Base-by-base conservation (phyloP, 2,797 vertebrate species). In the Lagodon rhomboides region DNA sequence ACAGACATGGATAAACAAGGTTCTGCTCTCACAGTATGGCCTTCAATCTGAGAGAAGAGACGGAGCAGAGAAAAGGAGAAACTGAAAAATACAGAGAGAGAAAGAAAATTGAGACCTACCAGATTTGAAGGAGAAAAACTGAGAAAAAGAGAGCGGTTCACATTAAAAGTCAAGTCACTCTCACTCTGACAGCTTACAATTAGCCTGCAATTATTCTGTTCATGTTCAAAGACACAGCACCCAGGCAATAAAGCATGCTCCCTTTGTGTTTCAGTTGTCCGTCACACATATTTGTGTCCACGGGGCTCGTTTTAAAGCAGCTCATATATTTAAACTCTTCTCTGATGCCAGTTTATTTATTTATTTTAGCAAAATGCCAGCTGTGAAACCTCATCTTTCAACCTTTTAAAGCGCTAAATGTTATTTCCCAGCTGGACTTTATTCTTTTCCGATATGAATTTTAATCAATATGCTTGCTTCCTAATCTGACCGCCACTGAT, bases 91-190 rank as follows among this genome's bases (percentile, higher is more conserved):
- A 1, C 38, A 50, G 15, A 46, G 17, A 15, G 23, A 30, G 7
- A 60, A 61, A 59, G 13, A 70, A 20, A 50, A 46, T n/a, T 30
- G 3, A 77, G 25, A 73, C 62, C 13, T 9, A 30, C 1, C 44
- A 46, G 15, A 44, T 23, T 62, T n/a, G 11, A 47, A 47, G 25
- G 8, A 70, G 38, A 60, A 25, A 66, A 68, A 25, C 23, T 25
- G 11, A 50, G 38, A 22, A 53, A 60, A 71, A 68, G 15, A 22
- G 41, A 60, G 63, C 1, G 18, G 27, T 50, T 73, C 17, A 23
- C 73, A 90, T 93, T 91, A 85, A 82, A 54, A 91, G 68, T 94
- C 87, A 46, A 87, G 83, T 85, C 91, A 80, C 86, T 89, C 76
- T 75, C 59, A 50, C 2, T 49, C 64, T 64, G 76, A 88, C 79